Evolutionary conservation across 2,797 vertebrate species (phyloP), one percentile per base, ranked within the genome.

Genomic region (Siniperca obscura): DNA sequence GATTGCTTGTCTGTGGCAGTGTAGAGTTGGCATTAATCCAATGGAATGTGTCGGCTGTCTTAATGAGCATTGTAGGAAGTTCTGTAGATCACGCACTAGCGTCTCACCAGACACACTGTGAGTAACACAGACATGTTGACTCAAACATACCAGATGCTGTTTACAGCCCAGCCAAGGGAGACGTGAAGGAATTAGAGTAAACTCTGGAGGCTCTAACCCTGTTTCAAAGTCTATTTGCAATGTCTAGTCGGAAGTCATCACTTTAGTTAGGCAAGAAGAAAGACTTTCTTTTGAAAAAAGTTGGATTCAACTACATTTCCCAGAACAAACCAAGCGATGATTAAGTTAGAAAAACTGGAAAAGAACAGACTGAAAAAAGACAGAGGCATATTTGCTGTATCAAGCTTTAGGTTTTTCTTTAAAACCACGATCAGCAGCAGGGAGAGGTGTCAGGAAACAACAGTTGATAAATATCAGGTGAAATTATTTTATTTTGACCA

Each of bases 101-200:
- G 2, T 76, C 81, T 62, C 55, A 62, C 0, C 70, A 82, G 80
- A 59, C 70, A 82, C 52, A 16, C 60, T 55, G 61, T 48, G 60
- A 86, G 71, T 70, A 1, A 74, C 55, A 67, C 44, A 71, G 59
- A 87, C 81, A 67, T 56, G 76, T 73, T 76, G 76, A 91, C 78
- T 86, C 87, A 87, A 64, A 80, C 69, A 34, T 52, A 73, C 73
- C 88, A 92, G 80, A 70, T 85, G 74, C 66, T 83, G 78, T 76
- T 90, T 86, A 7, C 71, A 73, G 59, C 55, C 80, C 19, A 4
- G 10, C 60, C 27, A 55, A 70, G 9, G 14, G 36, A 84, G 65
- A 78, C 22, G 10, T 48, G 62, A 65, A 57, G 25, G 40, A 30
- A 53, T 82, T 50, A 25, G 22, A 59, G 48, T 68, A 62, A 76